Percentiles rank a stretch among this genome's conserved stretches.
Conservation (phyloP, 2,797 vertebrate genomes). For the Sylvilagus floridanus region DNA sequence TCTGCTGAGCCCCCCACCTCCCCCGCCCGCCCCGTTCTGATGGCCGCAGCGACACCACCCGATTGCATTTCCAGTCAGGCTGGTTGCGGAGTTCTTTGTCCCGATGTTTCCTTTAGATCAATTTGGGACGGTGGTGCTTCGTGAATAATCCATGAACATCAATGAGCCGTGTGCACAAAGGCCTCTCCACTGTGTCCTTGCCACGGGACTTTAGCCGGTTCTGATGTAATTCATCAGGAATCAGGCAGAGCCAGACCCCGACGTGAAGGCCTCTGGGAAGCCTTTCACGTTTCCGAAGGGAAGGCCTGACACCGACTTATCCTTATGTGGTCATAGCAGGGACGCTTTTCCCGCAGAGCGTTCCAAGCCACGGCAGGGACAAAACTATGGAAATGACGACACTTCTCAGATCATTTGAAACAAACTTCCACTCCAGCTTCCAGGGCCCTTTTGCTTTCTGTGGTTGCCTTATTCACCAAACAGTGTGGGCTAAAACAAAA, state of each 20-base stretch:
- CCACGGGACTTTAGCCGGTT: constrained; percentile 71
- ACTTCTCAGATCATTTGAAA: constrained; percentile 44
- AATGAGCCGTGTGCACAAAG: constrained; percentile 76
- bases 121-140: constrained; percentile 83
- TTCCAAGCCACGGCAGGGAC: constrained; percentile 12
- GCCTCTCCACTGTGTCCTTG: constrained; percentile 32
- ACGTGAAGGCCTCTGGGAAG: constrained; percentile 37
- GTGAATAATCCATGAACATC: constrained; percentile 82
- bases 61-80: constrained; percentile 83
- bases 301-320: constrained; percentile 51
- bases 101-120: constrained; percentile 78
- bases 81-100: constrained; percentile 84
- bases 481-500: constrained; percentile 71
- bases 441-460: constrained; percentile 16
- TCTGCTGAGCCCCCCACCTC: constrained; percentile 79
- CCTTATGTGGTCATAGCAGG: constrained; percentile 5
- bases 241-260: constrained; percentile 65
- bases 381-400: background rate
- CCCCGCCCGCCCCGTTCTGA: constrained; percentile 64
- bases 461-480: constrained; percentile 61
- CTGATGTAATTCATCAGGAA: constrained; percentile 71
- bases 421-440: constrained; percentile 13
- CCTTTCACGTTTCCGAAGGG: constrained; percentile 57
- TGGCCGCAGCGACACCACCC: constrained; percentile 74
- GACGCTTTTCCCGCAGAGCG: constrained; percentile 35